Conservation (phyloP, 2,113 vertebrate species). For the Amblyopsis rosae region DNA sequence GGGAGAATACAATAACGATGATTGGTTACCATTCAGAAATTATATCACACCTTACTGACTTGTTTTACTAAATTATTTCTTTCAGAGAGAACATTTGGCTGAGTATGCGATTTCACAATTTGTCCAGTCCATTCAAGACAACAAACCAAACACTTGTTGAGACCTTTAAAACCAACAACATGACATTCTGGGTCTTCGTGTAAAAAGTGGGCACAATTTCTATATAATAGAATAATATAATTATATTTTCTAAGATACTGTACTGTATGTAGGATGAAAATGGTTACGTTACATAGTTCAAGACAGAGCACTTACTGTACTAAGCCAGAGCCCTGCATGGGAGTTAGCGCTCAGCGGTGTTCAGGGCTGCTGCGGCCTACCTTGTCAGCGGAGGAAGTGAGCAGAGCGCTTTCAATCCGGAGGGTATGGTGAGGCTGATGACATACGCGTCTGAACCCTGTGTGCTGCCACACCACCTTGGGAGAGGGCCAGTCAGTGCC, state of each 20-base stretch:
- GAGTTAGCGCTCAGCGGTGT: constrained; percentile 51
- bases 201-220: constrained; percentile 23
- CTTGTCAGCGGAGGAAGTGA: constrained; percentile 79
- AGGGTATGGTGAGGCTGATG: constrained; percentile 56
- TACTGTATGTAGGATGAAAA: constrained; percentile 12
- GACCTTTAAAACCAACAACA: too few species aligned
- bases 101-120: too few species aligned
- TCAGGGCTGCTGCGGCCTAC: constrained; percentile 33
- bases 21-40: too few species aligned
- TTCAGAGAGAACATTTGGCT: too few species aligned
- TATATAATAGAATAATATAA: too few species aligned
- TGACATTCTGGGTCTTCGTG: too few species aligned
- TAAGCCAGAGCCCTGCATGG: constrained; percentile 32
- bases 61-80: too few species aligned
- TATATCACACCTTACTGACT: too few species aligned
- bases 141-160: too few species aligned
- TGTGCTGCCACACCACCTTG: constrained; percentile 26
- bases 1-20: too few species aligned
- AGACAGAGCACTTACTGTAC: constrained; percentile 57
- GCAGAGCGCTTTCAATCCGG: constrained; percentile 57
- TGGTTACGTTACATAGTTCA: constrained; percentile 38
- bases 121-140: too few species aligned
- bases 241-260: constrained; percentile 14
- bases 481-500: constrained; percentile 29
- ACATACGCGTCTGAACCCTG: constrained; percentile 58